phyloP scores from a whole-genome alignment of 2,888 invertebrate genomes.

The Nemotelus pantherinus region DNA sequence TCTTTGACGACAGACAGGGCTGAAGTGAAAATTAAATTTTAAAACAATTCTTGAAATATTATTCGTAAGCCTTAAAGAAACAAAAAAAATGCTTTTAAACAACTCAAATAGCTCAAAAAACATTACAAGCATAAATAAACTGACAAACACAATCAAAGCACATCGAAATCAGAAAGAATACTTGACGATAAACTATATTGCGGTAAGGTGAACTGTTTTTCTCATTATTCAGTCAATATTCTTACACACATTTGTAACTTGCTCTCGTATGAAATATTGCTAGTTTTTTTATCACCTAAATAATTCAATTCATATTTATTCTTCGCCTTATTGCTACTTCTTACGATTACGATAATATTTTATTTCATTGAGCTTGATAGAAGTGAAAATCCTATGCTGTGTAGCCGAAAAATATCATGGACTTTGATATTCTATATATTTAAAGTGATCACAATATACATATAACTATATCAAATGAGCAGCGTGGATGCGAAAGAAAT shows the following conservation, averaged over 20 bases:
- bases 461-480: slow-evolving; percentile 24
- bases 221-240: background rate
- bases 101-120: too few species aligned
- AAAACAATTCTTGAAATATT: too few species aligned
- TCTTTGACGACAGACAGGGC: too few species aligned
- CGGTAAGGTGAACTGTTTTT: slow-evolving; percentile 23
- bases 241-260: slow-evolving; percentile 5
- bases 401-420: slow-evolving; percentile 39
- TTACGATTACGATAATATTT: background rate
- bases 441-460: slow-evolving; percentile 8
- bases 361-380: slow-evolving; percentile 24
- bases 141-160: too few species aligned
- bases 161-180: too few species aligned
- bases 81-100: too few species aligned
- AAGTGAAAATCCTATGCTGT: slow-evolving; percentile 7
- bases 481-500: slow-evolving; percentile 45
- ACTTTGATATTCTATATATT: slow-evolving; percentile 33
- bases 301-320: slow-evolving; percentile 5
- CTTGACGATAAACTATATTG: too few species aligned
- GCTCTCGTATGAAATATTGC: slow-evolving; percentile 10
- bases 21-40: too few species aligned
- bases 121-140: too few species aligned
- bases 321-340: slow-evolving; percentile 31
- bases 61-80: too few species aligned
- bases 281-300: slow-evolving; percentile 17